A percentile compares a stretch with the other conserved stretches of the same genome.
phyloP scores from a whole-genome alignment of 2,888 invertebrate species.

The Eupithecia dodoneata region DNA sequence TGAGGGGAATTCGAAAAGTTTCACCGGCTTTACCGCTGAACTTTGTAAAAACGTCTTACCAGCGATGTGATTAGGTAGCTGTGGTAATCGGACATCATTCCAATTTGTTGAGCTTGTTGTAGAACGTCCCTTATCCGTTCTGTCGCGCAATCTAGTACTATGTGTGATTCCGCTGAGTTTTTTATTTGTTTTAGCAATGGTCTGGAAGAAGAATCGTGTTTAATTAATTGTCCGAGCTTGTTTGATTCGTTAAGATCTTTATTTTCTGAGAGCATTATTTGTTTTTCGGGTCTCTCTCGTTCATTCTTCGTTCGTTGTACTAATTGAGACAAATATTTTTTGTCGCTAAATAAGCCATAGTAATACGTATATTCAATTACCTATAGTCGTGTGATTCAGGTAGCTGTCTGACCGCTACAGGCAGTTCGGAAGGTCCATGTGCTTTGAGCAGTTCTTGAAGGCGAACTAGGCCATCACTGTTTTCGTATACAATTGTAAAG shows the following conservation, averaged over 20 bases:
- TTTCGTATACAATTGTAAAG: slow-evolving; percentile 98
- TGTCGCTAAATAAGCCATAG: not conserved
- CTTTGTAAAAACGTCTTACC: slow-evolving; percentile 80
- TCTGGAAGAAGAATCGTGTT: slow-evolving; percentile 76
- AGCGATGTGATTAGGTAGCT: slow-evolving; percentile 96
- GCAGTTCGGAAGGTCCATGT: slow-evolving; percentile 92
- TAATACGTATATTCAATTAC: slow-evolving; percentile 67
- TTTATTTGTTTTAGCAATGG: slow-evolving; percentile 95
- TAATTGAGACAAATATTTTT: not conserved
- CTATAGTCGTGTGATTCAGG: slow-evolving; percentile 94
- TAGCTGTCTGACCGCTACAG: slow-evolving; percentile 92
- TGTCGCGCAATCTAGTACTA: slow-evolving; percentile 94
- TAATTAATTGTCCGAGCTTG: slow-evolving; percentile 1
- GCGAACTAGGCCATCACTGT: slow-evolving; percentile 95
- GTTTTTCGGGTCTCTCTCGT: not conserved
- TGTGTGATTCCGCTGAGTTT: slow-evolving; percentile 95
- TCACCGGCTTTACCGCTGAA: slow-evolving; percentile 37
- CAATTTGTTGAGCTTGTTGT: slow-evolving; percentile 97
- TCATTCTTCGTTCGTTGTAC: not conserved
- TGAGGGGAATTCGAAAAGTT: slow-evolving; percentile 38
- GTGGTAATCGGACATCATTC: slow-evolving; percentile 98
- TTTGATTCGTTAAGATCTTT: slow-evolving; percentile 3
- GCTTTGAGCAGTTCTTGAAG: slow-evolving; percentile 95
- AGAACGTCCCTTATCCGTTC: slow-evolving; percentile 93
- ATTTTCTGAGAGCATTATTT: not conserved